These are phyloP conservation scores for Pseudonaja textilis DNA, from an alignment of 2,113 vertebrate species.

Conservation along the genomic window DNA sequence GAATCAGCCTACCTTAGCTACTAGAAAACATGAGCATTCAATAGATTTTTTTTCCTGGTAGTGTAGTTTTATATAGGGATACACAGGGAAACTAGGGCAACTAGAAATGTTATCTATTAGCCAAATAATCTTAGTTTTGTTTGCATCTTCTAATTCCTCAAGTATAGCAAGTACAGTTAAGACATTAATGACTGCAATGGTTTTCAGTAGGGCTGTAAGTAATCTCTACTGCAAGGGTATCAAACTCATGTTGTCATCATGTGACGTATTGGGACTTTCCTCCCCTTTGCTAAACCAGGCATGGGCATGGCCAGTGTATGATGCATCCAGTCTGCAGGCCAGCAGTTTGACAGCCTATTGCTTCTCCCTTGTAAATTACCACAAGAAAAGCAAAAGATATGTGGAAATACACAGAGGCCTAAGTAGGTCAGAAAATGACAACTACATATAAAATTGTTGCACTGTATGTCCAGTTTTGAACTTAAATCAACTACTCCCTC, in stretches of 20 bases:
- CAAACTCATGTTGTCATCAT: no score
- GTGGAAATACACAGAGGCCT: not conserved
- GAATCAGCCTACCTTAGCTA: not conserved
- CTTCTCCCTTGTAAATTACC: not conserved
- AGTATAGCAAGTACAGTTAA: not conserved
- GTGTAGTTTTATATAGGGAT: not conserved
- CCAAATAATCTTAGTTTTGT: not conserved
- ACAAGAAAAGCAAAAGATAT: not conserved
- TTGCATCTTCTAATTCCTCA: not conserved
- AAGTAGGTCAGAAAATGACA: not conserved
- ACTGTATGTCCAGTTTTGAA: not conserved
- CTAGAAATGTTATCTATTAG: not conserved
- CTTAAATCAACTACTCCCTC: conserved; percentile 15
- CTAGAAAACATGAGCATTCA: not conserved
- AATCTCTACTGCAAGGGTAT: no score
- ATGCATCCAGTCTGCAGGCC: no score
- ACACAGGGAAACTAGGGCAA: not conserved
- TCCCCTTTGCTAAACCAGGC: no score
- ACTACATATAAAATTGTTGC: not conserved
- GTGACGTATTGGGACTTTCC: no score
- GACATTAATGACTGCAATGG: not conserved
- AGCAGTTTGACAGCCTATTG: no score
- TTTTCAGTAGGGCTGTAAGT: not conserved
- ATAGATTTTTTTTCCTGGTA: not conserved
- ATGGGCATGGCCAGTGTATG: no score